Percentiles rank a stretch among this genome's conserved stretches.
These are phyloP conservation scores for Fabriciana adippe DNA, from an alignment of 2,888 invertebrate genomes.

Conservation along the genomic window DNA sequence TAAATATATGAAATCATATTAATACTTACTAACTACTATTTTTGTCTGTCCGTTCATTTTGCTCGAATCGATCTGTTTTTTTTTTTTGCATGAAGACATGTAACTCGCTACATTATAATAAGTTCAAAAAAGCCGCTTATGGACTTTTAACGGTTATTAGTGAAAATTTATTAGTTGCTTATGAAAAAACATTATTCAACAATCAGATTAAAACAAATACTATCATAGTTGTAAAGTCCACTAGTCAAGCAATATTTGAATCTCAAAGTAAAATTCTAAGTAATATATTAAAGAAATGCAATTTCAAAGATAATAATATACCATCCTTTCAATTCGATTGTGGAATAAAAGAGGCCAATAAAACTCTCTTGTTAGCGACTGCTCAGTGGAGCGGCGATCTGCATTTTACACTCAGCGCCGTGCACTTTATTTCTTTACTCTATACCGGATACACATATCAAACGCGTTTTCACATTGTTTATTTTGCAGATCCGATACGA, in stretches of 20 bases:
- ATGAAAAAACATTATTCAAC: no score
- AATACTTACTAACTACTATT: no score
- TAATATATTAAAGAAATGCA: conserved; percentile 4
- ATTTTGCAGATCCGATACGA: conserved; percentile 56
- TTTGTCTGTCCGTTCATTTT: no score
- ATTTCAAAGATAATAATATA: conserved; percentile 27
- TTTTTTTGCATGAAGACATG: no score
- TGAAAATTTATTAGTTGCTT: no score
- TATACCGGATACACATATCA: conserved; percentile 53
- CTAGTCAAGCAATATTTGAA: not conserved
- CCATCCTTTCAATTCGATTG: conserved; percentile 46
- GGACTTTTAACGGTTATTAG: no score
- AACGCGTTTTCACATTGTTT: conserved; percentile 57
- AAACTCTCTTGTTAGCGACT: conserved; percentile 61
- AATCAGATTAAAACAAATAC: not conserved
- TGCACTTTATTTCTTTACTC: conserved; percentile 64
- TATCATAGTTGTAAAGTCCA: not conserved
- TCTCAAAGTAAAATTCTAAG: not conserved
- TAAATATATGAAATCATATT: no score
- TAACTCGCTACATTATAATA: no score
- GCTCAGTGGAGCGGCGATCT: conserved; percentile 67
- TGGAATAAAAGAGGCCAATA: conserved; percentile 58
- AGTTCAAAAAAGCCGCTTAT: no score
- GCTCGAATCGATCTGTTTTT: no score
- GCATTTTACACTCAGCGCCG: conserved; percentile 69